Percentiles rank a stretch among this genome's conserved stretches.
phyloP scores from a whole-genome alignment of 23 tunicate genomes.

The Styela clava region DNA sequence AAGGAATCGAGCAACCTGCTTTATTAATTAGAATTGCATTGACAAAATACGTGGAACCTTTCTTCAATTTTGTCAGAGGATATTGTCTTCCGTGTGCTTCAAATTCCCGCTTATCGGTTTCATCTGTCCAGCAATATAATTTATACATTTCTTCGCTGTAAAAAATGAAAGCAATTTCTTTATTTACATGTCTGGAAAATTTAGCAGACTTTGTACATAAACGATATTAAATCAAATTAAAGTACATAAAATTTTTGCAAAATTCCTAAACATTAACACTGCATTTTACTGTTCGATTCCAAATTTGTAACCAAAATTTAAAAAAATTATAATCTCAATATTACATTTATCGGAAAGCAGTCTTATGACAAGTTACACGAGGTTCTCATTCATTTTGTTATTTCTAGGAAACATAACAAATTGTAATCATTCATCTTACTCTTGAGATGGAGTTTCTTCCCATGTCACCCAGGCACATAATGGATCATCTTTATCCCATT shows the following conservation, averaged over 20 bases:
- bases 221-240: too few species aligned
- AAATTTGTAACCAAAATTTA: too few species aligned
- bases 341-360: too few species aligned
- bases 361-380: too few species aligned
- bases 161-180: background rate
- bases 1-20: background rate
- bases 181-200: background rate
- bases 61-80: background rate
- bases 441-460: background rate
- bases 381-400: background rate
- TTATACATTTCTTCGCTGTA: background rate
- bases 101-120: background rate
- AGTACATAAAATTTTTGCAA: too few species aligned
- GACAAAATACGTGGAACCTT: background rate
- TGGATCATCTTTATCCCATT: background rate
- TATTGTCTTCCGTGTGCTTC: background rate
- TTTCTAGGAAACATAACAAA: background rate
- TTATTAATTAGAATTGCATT: background rate
- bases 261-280: too few species aligned
- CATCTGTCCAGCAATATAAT: background rate
- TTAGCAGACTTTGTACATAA: too few species aligned
- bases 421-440: background rate
- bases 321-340: too few species aligned
- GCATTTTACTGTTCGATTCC: too few species aligned
- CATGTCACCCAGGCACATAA: background rate